These are phyloP conservation scores for Crypturellus tataupa DNA, from an alignment of 2,797 vertebrate genomes.

Conservation along the genomic window DNA sequence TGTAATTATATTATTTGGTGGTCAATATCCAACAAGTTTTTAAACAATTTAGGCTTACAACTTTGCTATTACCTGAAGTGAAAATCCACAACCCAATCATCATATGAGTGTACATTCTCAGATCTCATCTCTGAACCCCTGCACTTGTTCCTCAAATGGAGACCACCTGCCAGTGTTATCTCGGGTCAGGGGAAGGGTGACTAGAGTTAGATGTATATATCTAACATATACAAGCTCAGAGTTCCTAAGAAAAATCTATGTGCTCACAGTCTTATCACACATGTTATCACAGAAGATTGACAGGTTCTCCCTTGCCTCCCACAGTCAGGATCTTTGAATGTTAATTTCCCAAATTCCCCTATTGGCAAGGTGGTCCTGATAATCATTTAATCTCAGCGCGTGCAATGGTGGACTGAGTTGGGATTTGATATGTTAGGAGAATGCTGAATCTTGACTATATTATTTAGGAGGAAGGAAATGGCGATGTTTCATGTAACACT, in stretches of 20 bases:
- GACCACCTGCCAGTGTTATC: not conserved
- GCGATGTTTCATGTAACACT: not conserved
- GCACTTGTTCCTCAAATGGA: not conserved
- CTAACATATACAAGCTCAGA: not conserved
- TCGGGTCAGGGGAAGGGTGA: not conserved
- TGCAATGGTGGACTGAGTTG: not conserved
- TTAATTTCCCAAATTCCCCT: conserved; percentile 39
- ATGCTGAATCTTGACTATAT: not conserved
- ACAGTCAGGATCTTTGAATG: conserved; percentile 36
- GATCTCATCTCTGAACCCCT: not conserved
- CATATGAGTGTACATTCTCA: not conserved
- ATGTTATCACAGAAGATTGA: conserved; percentile 5
- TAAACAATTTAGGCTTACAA: not conserved
- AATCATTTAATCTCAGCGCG: not conserved
- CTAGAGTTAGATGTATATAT: not conserved
- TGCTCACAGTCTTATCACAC: not conserved
- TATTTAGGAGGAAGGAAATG: not conserved
- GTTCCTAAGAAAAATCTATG: conserved; percentile 26
- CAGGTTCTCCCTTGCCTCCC: not conserved
- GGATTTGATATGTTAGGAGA: not conserved
- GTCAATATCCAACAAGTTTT: not conserved
- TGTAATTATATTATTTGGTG: not conserved
- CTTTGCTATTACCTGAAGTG: not conserved
- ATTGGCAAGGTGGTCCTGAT: not conserved
- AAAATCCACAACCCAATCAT: not conserved